These are phyloP conservation scores for Rhagonycha fulva DNA, from an alignment of 2,888 invertebrate species.

Conservation along the genomic window DNA sequence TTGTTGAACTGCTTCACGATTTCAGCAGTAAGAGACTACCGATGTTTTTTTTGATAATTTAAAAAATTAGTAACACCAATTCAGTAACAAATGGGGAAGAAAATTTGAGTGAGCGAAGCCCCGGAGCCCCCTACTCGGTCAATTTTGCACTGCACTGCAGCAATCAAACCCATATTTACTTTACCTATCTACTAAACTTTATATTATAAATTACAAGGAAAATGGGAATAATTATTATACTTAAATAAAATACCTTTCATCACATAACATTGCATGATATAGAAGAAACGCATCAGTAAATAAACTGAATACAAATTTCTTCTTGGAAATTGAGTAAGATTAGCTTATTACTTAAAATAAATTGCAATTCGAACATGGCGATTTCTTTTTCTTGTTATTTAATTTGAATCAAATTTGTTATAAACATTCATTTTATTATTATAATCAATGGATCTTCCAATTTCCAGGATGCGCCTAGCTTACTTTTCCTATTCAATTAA, in stretches of 20 bases:
- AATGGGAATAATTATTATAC: constrained; percentile 5
- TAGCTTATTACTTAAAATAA: constrained; percentile 10
- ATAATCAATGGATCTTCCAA: background rate
- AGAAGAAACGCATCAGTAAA: constrained; percentile 17
- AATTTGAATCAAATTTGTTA: background rate
- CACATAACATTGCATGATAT: constrained; percentile 8
- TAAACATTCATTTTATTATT: background rate
- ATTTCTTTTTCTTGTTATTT: constrained; percentile 10
- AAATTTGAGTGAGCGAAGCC: background rate
- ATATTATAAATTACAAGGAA: constrained; percentile 6
- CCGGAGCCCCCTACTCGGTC: background rate
- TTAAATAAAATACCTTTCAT: constrained; percentile 10
- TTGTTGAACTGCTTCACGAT: too few relatives aligned
- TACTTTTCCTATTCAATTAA: background rate
- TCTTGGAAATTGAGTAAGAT: constrained; percentile 19
- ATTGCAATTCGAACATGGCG: constrained; percentile 4
- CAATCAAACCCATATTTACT: background rate
- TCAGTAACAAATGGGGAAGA: too few relatives aligned
- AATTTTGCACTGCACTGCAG: background rate
- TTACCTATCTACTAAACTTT: background rate
- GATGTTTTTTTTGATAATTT: too few relatives aligned
- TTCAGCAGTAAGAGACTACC: too few relatives aligned
- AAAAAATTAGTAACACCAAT: too few relatives aligned
- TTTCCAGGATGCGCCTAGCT: background rate
- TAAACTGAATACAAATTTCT: constrained; percentile 25